Base-by-base conservation (phyloP, 2,797 vertebrate species). In the Squalus acanthias region DNA sequence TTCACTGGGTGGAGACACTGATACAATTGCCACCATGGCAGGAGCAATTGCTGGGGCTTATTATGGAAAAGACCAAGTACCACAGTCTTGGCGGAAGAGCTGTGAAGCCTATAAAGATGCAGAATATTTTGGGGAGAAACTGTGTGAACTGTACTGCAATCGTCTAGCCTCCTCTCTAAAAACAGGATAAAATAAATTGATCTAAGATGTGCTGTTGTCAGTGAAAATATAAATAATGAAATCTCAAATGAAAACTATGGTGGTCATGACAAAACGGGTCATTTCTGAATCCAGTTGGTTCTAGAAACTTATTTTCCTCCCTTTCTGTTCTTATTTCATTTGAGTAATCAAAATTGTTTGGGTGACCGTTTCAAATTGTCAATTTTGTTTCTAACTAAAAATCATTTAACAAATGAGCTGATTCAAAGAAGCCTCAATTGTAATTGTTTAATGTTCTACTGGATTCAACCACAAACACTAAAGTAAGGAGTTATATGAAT, bases 1-100 rank as follows among this genome's bases (percentile, higher is more conserved):
- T 97, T 99, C 99, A 0, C 97, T 99, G 96, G 99, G 99, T 4
- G 99, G 99, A 50, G 99, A 99, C 98, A 99, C 99, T 0, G 99
- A 99, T 98, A 99, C 99, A 97, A 99, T 99, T 70, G 99, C 99
- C 96, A 99, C 99, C 97, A 99, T 99, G 99, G 99, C 99, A 0
- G 99, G 99, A 96, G 99, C 99, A 97, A 99, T 99, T 17, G 99
- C 99, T 0, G 99, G 99, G 0, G 99, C 99, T 95, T 99, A 99
- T 96, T 99, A 99, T 0, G 99, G 99, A 89, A 98, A 99, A 7
- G 98, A 98, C 65, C 98, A 98, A 96, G 97, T 99, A 79, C 98
- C 99, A 20, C 97, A 97, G 3, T 98, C 97, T 50, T 99, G 99
- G 99, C 98, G 98, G 96, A 98, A 98, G 93, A 99, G 98, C 98